Conservation (phyloP, 2,888 invertebrate genomes). For the Hydropsyche betteni region DNA sequence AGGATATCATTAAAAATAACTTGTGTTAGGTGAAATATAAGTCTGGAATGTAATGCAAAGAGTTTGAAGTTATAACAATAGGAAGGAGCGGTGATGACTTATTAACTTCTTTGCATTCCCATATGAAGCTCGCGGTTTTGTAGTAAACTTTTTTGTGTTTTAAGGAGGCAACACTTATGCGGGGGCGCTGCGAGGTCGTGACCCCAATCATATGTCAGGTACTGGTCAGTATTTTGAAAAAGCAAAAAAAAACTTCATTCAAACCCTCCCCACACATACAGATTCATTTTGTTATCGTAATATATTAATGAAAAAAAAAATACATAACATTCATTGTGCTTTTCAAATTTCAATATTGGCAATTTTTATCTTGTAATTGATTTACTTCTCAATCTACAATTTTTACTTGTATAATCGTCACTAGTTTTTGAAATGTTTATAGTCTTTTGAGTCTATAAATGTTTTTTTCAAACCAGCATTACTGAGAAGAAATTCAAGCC, state of each 20-base stretch:
- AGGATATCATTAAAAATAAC: neutral
- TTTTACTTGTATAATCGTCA: neutral
- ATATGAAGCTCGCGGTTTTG: conserved; percentile 39
- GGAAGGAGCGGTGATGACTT: conserved; percentile 27
- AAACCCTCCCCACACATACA: conserved; percentile 50
- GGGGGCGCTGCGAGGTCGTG: conserved; percentile 87
- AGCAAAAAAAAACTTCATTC: conserved; percentile 48
- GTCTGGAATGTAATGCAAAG: conserved; percentile 15
- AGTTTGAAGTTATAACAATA: conserved; percentile 7
- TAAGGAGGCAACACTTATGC: conserved; percentile 76
- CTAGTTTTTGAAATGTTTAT: neutral
- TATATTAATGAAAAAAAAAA: neutral
- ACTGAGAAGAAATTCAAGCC: conserved; percentile 5
- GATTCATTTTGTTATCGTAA: conserved; percentile 25
- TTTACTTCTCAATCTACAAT: neutral
- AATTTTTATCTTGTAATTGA: conserved; percentile 4
- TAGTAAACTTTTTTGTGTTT: conserved; percentile 52
- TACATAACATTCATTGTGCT: neutral
- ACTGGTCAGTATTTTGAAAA: conserved; percentile 67
- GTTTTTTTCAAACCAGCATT: neutral
- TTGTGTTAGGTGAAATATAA: neutral
- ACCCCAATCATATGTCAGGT: conserved; percentile 88
- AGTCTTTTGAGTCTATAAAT: neutral
- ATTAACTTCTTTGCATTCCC: conserved; percentile 25
- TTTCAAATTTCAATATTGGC: neutral